These are phyloP conservation scores for Caenorhabditis sinica DNA, from an alignment of 2,888 invertebrate genomes.

Conservation along the genomic window DNA sequence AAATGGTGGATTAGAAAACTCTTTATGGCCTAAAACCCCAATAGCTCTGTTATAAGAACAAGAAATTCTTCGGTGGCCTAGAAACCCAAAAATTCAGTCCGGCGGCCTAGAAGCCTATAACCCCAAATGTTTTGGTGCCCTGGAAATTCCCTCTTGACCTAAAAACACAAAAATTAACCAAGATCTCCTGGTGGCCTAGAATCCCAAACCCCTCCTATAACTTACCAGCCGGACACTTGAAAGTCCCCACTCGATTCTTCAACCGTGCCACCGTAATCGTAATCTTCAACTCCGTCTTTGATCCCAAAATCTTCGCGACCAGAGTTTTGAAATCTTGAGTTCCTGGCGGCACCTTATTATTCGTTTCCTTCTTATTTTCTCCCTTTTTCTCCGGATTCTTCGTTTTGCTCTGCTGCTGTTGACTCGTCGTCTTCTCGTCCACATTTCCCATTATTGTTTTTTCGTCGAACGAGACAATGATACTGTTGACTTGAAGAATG, in stretches of 20 bases:
- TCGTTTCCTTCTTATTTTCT: background rate
- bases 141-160: background rate
- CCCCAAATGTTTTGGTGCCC: too few species aligned
- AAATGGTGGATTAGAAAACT: background rate
- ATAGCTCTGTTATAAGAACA: too few species aligned
- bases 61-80: too few species aligned
- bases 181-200: background rate
- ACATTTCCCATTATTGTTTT: background rate
- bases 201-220: background rate
- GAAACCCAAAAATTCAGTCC: too few species aligned
- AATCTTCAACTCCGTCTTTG: conserved; percentile 15
- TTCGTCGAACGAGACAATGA: conserved; percentile 27
- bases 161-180: background rate
- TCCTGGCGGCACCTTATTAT: background rate
- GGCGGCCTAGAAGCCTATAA: too few species aligned
- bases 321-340: background rate
- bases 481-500: conserved; percentile 35
- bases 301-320: background rate
- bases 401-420: background rate
- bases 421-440: conserved; percentile 11
- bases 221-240: conserved; percentile 19
- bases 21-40: too few species aligned
- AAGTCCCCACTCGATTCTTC: conserved; percentile 8
- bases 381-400: background rate
- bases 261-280: conserved; percentile 14